Base-by-base conservation (phyloP, 2,888 invertebrate genomes). In the Hydrotaea cyrtoneurina region DNA sequence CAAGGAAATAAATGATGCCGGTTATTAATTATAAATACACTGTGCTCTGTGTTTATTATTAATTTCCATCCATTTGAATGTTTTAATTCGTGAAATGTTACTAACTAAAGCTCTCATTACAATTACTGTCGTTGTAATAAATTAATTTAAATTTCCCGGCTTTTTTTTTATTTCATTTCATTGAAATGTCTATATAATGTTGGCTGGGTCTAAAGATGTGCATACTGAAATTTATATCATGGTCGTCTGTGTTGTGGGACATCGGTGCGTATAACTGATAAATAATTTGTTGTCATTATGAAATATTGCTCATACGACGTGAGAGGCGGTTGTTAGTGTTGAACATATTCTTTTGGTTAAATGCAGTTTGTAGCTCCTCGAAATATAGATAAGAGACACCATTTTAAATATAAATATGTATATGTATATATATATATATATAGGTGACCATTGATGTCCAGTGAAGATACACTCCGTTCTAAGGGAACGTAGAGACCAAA, bases 251-350 rank as follows among this genome's bases (percentile, higher is more conserved):
- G 17, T 17, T 17, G 23, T 4, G 2, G 23, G 21, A 10, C 19
- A 43, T 17, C 43, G 39, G 39, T 66, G 66, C 66, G 66, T 66
- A 66, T 66, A 19, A 66, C 39, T 43, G 66, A 39, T 66, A 39
- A 66, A 66, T 39, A 43, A 43, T 17, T 17, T 19, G 1, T 0
- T 19, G 21, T 19, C 57, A 57, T 23, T 57, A 66, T 66, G 17
- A 7, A 39, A 66, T 39, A 66, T 26, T 31, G n/a, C n/a, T 66
- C 66, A 66, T 66, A 36, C 66, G 66, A 4, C n/a, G 31, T 31
- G 31, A 7, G 2, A 31, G 31, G 31, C 31, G 31, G 2, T 4
- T 31, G 2, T 31, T 31, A 31, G n/a, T n/a, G n/a, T n/a, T n/a
- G n/a, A n/a, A n/a, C n/a, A n/a, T n/a, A n/a, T n/a, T n/a, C n/a